Evolutionary conservation across 2,113 vertebrate genomes (phyloP), one percentile per base, ranked within the genome.

Genomic region (Scatophagus argus): DNA sequence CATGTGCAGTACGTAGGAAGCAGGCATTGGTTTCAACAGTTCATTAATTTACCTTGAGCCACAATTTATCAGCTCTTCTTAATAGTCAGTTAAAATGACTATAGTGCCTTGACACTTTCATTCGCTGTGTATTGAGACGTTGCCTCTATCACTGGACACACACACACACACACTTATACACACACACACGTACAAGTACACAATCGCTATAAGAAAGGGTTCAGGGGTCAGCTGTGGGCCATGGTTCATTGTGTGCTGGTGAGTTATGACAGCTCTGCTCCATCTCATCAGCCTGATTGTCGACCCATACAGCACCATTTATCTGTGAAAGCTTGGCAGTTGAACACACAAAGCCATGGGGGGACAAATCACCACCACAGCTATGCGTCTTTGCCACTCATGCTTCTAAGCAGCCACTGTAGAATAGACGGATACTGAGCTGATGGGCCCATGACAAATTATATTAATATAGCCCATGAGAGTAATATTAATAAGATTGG

Each of bases 161-260:
- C 23, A 9, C 0, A 9, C 16, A 21, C 38, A 43, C 61, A n/a
- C n/a, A n/a, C n/a, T n/a, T n/a, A n/a, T n/a, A n/a, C 29, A 39
- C 0, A 46, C n/a, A 39, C 17, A 55, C 13, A 34, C 3, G n/a
- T n/a, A n/a, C n/a, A n/a, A n/a, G n/a, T n/a, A n/a, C n/a, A n/a
- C 27, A 10, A 34, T 44, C 10, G 5, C 46, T 49, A 36, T 29
- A 46, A 44, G 56, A 61, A 19, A 13, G 69, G 54, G 74, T 70
- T 72, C 41, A 31, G 67, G 73, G 88, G 79, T 89, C 86, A 77
- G 84, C 47, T 23, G 52, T 13, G 55, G 58, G 85, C 65, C 87
- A 89, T 85, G 85, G 78, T 80, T 61, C 78, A 79, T 1, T 49
- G 29, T n/a, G 60, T 13, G 65, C 69, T 25, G 64, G 46, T 41